phyloP scores from a whole-genome alignment of 2,888 invertebrate genomes.

The Seira musarum region DNA sequence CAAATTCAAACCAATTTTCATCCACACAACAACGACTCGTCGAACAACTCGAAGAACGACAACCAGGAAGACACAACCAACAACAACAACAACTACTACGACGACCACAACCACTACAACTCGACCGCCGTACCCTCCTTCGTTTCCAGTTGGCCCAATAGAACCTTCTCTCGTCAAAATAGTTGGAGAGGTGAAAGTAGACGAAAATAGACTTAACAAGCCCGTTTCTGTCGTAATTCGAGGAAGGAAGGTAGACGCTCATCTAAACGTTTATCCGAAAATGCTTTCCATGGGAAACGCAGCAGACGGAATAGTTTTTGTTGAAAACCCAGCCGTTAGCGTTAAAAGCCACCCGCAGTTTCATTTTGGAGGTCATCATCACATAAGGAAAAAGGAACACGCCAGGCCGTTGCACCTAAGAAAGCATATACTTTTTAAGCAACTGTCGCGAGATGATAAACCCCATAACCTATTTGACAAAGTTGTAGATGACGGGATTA shows the following conservation, averaged over 20 bases:
- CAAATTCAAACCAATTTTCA: constrained; percentile 22
- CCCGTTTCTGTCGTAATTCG: constrained; percentile 49
- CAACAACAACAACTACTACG: constrained; percentile 31
- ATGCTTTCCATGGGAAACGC: not conserved
- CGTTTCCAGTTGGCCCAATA: constrained; percentile 10
- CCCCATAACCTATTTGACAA: constrained; percentile 38
- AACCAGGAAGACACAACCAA: constrained; percentile 29
- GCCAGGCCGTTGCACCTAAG: constrained; percentile 39
- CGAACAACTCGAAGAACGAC: constrained; percentile 25
- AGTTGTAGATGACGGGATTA: constrained; percentile 20
- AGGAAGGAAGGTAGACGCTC: constrained; percentile 51
- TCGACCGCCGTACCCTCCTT: not conserved
- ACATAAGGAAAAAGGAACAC: too few species aligned
- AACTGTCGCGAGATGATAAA: constrained; percentile 23
- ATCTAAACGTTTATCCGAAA: constrained; percentile 46
- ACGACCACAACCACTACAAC: constrained; percentile 24
- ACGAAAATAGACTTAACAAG: constrained; percentile 44
- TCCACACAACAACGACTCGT: constrained; percentile 27
- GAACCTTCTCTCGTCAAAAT: constrained; percentile 32
- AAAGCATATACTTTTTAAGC: constrained; percentile 41
- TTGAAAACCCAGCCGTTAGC: constrained; percentile 17
- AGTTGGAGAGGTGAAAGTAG: constrained; percentile 52
- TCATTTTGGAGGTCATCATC: not conserved
- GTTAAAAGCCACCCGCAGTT: not conserved
- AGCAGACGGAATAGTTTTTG: not conserved